Base-by-base conservation (phyloP, 37 sponge, comb jelly and placozoan species). In the Bolinopsis microptera region DNA sequence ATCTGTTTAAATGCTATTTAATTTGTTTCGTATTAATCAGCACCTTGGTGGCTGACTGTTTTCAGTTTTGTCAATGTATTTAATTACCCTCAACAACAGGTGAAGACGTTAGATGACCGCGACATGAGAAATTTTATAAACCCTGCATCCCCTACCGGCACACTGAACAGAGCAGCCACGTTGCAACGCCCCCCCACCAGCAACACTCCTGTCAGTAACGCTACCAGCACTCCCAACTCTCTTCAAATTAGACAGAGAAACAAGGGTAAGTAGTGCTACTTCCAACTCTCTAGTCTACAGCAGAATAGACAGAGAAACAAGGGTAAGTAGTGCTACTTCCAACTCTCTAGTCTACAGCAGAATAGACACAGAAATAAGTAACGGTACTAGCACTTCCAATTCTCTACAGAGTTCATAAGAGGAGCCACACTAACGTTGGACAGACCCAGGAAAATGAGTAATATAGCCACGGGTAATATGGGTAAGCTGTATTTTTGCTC, bases 231-330 rank as follows among this genome's bases (percentile, higher is more conserved):
- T 31, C 82, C 82, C 3, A 80, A 80, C 82, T 36, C 38, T 8
- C 36, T 80, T 9, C 82, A 28, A 22, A 80, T 1, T 13, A 32
- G 82, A 35, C 82, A 80, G 23, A 2, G 82, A 36, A 80, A 80
- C 82, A 80, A 34, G 1, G 82, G 82, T 80, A 5, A 70, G 74
- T 22, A 34, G 82, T 27, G 75, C n/a, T 72, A 80, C 82, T 31
- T 37, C 82, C 3, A 80, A 80, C 82, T 36, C 38, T 8, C 36
- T 80, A 26, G 75, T n/a, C n/a, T n/a, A n/a, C n/a, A n/a, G 22
- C 82, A 28, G 38, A 80, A 2, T 13, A 32, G 82, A 35, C 82
- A 80, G 23, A 2, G 82, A 36, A 80, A 80, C 82, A 80, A 34
- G 1, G 82, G 82, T 80, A 5, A 70, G 74, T 22, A 34, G 82